Base-by-base conservation (phyloP, 2,888 invertebrate species). In the Drosophila melanosoma region DNA sequence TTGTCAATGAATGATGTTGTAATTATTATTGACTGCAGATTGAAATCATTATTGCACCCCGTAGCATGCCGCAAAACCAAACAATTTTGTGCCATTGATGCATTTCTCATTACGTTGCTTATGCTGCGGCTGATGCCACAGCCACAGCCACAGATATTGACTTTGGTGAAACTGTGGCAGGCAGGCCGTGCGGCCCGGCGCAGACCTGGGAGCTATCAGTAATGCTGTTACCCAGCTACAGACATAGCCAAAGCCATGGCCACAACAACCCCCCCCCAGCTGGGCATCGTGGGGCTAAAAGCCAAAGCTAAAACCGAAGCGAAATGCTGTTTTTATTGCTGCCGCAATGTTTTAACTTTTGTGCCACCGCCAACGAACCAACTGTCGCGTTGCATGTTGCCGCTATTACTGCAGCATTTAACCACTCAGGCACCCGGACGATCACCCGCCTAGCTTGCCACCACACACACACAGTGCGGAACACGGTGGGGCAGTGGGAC, bases 361-460 rank as follows among this genome's bases (percentile, higher is more conserved):
- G 82, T 84, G 72, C 74, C 57, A 53, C 67, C 60, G 52, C 62
- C 51, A 48, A 52, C 51, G 35, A 26, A 54, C 42, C 82, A 75
- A 82, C 89, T 82, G 89, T 87, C 89, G 87, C 80, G 89, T 82
- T 85, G 85, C 89, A 85, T 85, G 89, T 87, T 84, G 89, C 87
- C 82, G 89, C 89, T 82, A 82, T 89, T 89, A 89, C 85, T 89
- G 85, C 85, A 72, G 89, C 89, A 89, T 85, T 85, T 85, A 85
- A 87, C 82, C 89, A 89, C 89, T 87, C 88, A 75, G 87, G 58
- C 84, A 74, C 56, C 68, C 48, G 42, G 64, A 35, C 61, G 65
- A 65, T 66, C 79, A 36, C 67, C 68, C 71, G 57, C 56, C 29
- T 23, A 60, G 42, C 52, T 12, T 29, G 23, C 48, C 26, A 59